Evolutionary conservation across 2,888 invertebrate species (phyloP).

Genomic region (Zele albiditarsus): DNA sequence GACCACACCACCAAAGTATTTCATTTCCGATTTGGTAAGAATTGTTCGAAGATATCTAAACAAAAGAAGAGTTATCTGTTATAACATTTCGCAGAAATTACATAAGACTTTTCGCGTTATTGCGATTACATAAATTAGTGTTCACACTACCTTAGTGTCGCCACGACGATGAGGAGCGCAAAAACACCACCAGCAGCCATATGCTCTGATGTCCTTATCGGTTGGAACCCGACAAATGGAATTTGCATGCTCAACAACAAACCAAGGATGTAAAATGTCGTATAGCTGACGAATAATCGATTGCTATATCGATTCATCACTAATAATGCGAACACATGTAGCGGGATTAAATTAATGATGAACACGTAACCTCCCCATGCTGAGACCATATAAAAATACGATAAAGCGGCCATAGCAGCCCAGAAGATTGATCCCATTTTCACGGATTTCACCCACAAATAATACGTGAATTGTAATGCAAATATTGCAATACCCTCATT

Average conservation of each 20-base stretch:
- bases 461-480: conserved; percentile 98
- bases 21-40: conserved; percentile 91
- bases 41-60: conserved; percentile 85
- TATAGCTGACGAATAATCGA: conserved; percentile 94
- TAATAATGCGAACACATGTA: conserved; percentile 95
- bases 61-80: conserved; percentile 12
- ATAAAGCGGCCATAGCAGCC: conserved; percentile 93
- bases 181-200: conserved; percentile 99
- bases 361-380: conserved; percentile 99
- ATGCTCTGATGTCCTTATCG: conserved; percentile 98
- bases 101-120: conserved; percentile 8
- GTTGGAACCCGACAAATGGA: conserved; percentile 97
- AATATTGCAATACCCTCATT: conserved; percentile 99
- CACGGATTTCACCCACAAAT: conserved; percentile 97
- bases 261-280: conserved; percentile 97
- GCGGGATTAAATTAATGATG: conserved; percentile 98
- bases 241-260: conserved; percentile 98
- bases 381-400: conserved; percentile 99
- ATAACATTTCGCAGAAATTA: conserved; percentile 2
- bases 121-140: neutral
- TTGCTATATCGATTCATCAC: conserved; percentile 97
- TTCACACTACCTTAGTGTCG: conserved; percentile 78
- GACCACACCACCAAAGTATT: conserved; percentile 85
- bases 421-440: conserved; percentile 98
- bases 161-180: conserved; percentile 92